Evolutionary conservation across 1,140 invertebrate species (phyloP), one percentile per base, ranked within the genome.

Genomic region (Pseudomyrmex concolor): DNA sequence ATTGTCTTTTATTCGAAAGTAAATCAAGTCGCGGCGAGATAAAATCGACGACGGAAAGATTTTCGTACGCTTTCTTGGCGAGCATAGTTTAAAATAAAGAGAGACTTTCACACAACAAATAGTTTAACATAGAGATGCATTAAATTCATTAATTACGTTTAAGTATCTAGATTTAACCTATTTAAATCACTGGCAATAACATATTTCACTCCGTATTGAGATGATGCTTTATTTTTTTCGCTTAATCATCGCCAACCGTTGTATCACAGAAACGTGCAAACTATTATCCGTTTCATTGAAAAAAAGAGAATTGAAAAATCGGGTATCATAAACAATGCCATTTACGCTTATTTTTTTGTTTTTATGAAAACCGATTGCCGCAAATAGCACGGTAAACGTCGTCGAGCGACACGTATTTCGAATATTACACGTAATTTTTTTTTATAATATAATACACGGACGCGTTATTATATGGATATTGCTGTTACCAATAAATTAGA

Each of bases 51-150:
- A 72, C 59, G 48, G 43, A 59, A 22, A 71, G 54, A 71, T 71
- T 19, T 25, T 68, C 8, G 17, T 57, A 12, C 51, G 22, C 19
- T 25, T 80, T 80, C 76, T 7, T 9, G 5, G 43, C 45, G 50
- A 59, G 10, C 1, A 50, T 78, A 55, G 55, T 59, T 77, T 59
- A 80, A 71, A 25, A 64, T 9, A 45, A 9, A 13, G 15, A 34
- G 10, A 8, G 48, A 70, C 43, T 70, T 70, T 78, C 43, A 48
- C 64, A 7, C 5, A 34, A 34, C 34, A 34, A 34, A 5, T 0
- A 48, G 15, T 7, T 55, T 63, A 25, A 64, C n/a, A 54, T 7
- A 64, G 13, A 68, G 48, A 2, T 7, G 34, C 34, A 34, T 34
- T 12, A 5, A 0, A 57, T 57, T 71, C 1, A 15, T 71, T 25